Conservation (phyloP, 35 echinoderm and acorn worm species). For the Heliocidaris erythrogramma region DNA sequence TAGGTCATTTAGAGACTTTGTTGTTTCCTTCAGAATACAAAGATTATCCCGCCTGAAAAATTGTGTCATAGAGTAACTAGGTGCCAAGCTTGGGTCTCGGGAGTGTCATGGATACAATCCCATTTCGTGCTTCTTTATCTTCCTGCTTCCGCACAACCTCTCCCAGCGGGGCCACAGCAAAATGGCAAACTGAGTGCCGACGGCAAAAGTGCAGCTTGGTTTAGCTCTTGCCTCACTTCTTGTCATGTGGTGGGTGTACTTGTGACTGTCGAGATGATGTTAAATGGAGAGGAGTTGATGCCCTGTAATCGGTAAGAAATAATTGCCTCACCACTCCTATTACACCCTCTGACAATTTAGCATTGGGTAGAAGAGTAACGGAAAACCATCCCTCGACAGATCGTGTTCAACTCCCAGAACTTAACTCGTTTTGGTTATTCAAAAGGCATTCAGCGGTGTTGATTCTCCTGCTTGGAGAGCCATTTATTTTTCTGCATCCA, state of each 20-base stretch:
- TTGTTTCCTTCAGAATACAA: background rate
- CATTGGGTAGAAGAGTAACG: constrained; percentile 1
- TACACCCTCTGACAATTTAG: constrained; percentile 31
- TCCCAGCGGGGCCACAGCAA: constrained; percentile 8
- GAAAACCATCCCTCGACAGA: constrained; percentile 32
- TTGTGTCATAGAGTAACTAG: constrained; percentile 8
- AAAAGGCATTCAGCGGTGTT: constrained; percentile 39
- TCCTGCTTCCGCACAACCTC: background rate
- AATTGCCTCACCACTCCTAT: constrained; percentile 50
- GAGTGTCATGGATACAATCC: constrained; percentile 14
- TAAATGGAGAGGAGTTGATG: constrained; percentile 51
- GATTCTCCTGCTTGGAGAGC: background rate
- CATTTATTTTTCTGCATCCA: constrained; percentile 22
- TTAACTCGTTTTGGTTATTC: constrained; percentile 40
- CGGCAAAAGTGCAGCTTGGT: background rate
- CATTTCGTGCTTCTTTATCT: constrained; percentile 12
- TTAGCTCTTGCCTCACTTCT: background rate
- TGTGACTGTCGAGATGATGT: constrained; percentile 34
- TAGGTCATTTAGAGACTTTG: background rate
- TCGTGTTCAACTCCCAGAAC: constrained; percentile 10
- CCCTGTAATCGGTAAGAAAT: background rate
- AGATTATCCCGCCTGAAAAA: constrained; percentile 28
- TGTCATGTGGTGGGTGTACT: constrained; percentile 14
- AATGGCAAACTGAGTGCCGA: constrained; percentile 12
- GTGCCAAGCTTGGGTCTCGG: background rate